Percentiles rank a stretch among this genome's conserved stretches.
These are phyloP conservation scores for Theocolax elegans DNA, from an alignment of 1,140 invertebrate genomes.

Conservation along the genomic window DNA sequence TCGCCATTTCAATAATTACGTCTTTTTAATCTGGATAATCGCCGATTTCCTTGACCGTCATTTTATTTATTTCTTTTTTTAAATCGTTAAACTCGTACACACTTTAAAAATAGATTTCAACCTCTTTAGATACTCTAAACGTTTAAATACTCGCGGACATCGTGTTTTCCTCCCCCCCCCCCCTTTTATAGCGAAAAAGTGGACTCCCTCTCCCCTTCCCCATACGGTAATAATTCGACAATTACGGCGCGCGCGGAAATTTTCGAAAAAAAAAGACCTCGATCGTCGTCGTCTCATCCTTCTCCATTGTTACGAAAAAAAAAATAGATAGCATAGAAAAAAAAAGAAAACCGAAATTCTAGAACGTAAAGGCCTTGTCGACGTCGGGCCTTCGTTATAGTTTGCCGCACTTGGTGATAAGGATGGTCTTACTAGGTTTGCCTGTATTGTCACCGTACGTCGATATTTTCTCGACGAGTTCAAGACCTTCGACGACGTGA, in stretches of 20 bases:
- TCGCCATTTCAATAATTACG: constrained; percentile 40
- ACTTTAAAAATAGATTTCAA: constrained; percentile 66
- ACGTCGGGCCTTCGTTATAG: constrained; percentile 65
- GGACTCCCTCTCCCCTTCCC: constrained; percentile 19
- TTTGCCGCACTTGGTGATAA: constrained; percentile 82
- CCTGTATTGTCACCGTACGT: constrained; percentile 80
- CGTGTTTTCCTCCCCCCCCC: too few species aligned
- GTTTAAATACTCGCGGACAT: constrained; percentile 32
- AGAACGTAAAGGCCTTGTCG: constrained; percentile 22
- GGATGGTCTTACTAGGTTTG: constrained; percentile 79
- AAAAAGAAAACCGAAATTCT: constrained; percentile 21
- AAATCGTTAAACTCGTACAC: constrained; percentile 54
- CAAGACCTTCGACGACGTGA: constrained; percentile 83
- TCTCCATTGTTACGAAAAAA: constrained; percentile 22
- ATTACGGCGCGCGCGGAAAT: constrained; percentile 26
- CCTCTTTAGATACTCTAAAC: constrained; percentile 57
- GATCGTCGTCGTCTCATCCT: too few species aligned
- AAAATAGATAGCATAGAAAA: background rate
- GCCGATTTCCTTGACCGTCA: constrained; percentile 20
- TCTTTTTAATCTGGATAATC: constrained; percentile 34
- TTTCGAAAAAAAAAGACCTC: constrained; percentile 22
- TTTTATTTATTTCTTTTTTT: constrained; percentile 45
- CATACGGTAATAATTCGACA: constrained; percentile 22
- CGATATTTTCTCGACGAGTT: constrained; percentile 83
- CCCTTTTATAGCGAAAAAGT: constrained; percentile 28